Evolutionary conservation across 2,797 vertebrate genomes (phyloP), one percentile per base, ranked within the genome.

Genomic region (Hirundo rustica): DNA sequence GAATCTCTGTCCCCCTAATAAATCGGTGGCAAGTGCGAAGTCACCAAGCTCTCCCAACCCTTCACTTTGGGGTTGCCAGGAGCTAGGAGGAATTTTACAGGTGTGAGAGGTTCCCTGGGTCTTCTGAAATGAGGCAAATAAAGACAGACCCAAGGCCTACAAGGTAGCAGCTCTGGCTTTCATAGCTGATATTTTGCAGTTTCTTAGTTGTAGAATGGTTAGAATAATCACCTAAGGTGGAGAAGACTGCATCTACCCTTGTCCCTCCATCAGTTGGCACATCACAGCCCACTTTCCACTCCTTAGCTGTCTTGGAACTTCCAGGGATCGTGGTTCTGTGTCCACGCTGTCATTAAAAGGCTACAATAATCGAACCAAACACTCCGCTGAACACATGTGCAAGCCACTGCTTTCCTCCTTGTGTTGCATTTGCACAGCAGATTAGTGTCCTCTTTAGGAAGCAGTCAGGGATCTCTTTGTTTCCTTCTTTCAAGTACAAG

Each of bases 401-500:
- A 77, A 92, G 30, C 34, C 88, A 62, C 76, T 40, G 91, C 75
- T 85, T 73, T 82, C 58, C 84, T 90, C 81, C 34, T 25, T 51
- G 73, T 8, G 0, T 62, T 82, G 61, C n/a, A 57, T 76, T 55
- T 20, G 44, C 94, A 85, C 78, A 71, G 47, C 75, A 53, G 18
- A 85, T 75, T 38, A 61, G 68, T 51, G 85, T 57, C 38, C 80
- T 91, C 64, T 81, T 95, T 47, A 60, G 73, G 70, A 81, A 88
- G 70, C 72, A 88, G 57, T 40, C 65, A 77, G 40, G 78, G 60
- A 93, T 79, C 70, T 83, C 90, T 96, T 95, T 95, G 86, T 96
- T 98, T 97, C 97, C 96, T 92, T 94, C 89, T 93, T 96, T 96
- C 89, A 96, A 97, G 97, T 98, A 98, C 97, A 97, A 98, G 97